These are phyloP conservation scores for Desmodus rotundus DNA, from an alignment of 2,113 vertebrate genomes.

Conservation along the genomic window DNA sequence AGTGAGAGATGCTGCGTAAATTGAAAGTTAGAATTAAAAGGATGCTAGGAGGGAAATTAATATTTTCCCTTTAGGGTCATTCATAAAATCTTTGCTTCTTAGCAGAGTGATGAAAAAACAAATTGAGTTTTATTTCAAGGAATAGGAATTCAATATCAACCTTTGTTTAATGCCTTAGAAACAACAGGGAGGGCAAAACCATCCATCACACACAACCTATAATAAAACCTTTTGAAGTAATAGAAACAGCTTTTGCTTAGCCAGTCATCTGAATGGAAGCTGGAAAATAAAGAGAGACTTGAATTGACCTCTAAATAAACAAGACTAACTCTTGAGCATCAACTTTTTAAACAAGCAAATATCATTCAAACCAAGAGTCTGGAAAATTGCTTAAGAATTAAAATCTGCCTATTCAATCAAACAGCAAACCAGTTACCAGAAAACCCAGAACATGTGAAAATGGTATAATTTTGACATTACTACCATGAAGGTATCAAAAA, in stretches of 20 bases:
- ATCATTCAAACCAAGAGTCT: neutral
- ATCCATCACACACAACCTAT: constrained; percentile 4
- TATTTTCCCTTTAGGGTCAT: neutral
- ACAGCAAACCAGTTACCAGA: neutral
- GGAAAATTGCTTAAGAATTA: neutral
- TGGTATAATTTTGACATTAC: neutral
- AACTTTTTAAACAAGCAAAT: neutral
- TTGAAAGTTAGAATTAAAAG: constrained; percentile 35
- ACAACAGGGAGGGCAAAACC: constrained; percentile 37
- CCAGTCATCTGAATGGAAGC: constrained; percentile 14
- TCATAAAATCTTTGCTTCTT: constrained; percentile 36
- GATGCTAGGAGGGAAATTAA: constrained; percentile 26
- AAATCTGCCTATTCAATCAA: neutral
- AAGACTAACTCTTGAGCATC: neutral
- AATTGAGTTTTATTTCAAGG: constrained; percentile 41
- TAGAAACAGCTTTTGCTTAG: neutral
- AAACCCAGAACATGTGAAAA: neutral
- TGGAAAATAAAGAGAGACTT: constrained; percentile 34
- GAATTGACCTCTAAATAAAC: neutral
- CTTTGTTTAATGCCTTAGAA: constrained; percentile 63
- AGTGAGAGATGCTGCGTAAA: constrained; percentile 2
- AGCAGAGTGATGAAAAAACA: constrained; percentile 38
- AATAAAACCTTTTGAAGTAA: constrained; percentile 20
- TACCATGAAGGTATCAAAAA: neutral
- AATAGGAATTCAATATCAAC: constrained; percentile 38